Conservation (phyloP, 2,797 vertebrate genomes). For the Onychomys leucogaster region DNA sequence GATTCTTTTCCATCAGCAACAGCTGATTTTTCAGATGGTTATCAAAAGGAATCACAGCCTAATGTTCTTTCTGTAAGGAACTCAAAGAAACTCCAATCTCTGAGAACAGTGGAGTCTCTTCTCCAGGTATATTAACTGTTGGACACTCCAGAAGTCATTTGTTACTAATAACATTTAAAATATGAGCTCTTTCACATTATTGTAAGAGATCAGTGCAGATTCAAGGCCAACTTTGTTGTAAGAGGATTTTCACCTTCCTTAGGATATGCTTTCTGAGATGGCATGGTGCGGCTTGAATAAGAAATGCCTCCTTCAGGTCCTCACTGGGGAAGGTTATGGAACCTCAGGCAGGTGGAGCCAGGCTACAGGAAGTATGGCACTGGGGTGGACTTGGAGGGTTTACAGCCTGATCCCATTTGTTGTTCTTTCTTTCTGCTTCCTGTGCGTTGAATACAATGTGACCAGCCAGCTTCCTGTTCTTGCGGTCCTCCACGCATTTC, state of each 20-base stretch:
- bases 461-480: neutral
- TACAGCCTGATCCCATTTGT: neutral
- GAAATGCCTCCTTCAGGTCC: no score
- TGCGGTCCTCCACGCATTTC: neutral
- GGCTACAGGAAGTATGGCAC: no score
- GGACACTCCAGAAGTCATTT: neutral
- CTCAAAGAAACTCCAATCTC: conserved; percentile 9
- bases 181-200: neutral
- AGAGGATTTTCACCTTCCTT: neutral
- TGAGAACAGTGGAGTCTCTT: neutral
- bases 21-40: neutral
- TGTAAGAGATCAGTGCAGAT: conserved; percentile 3
- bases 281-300: neutral
- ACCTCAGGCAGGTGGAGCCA: no score
- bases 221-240: conserved; percentile 27
- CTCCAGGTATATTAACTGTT: neutral
- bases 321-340: neutral
- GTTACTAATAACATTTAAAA: conserved; percentile 13
- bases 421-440: neutral
- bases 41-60: conserved; percentile 9
- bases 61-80: neutral
- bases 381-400: neutral
- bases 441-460: neutral
- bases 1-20: neutral
- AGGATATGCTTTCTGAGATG: neutral